Evolutionary conservation across 2,888 invertebrate species (phyloP).

Genomic region (Helicoverpa assulta): DNA sequence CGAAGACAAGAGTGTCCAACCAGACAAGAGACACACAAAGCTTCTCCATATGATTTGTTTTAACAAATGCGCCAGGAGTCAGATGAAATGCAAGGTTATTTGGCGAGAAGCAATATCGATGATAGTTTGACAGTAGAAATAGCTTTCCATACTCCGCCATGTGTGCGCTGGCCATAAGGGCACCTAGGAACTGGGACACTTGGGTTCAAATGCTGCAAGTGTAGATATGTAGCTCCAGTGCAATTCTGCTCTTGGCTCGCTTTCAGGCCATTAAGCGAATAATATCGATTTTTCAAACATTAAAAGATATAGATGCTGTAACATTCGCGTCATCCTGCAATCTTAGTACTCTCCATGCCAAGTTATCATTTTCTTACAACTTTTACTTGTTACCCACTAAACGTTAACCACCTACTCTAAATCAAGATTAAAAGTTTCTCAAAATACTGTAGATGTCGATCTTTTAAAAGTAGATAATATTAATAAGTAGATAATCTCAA

Average conservation of each 20-base stretch:
- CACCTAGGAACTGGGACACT: slow-evolving; percentile 29
- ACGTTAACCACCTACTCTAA: slow-evolving; percentile 5
- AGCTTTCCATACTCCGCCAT: too few relatives aligned
- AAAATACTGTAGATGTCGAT: slow-evolving; percentile 56
- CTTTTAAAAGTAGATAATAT: slow-evolving; percentile 42
- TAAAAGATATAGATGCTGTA: slow-evolving; percentile 34
- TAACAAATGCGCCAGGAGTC: too few relatives aligned
- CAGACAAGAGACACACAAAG: too few relatives aligned
- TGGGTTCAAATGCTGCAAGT: slow-evolving; percentile 39
- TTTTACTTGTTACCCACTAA: slow-evolving; percentile 19
- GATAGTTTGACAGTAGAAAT: too few relatives aligned
- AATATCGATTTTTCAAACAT: slow-evolving; percentile 50
- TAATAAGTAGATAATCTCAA: slow-evolving; percentile 5
- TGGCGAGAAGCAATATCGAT: too few relatives aligned
- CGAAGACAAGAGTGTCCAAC: too few relatives aligned
- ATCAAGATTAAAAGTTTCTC: slow-evolving; percentile 15
- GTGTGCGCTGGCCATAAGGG: slow-evolving; percentile 2
- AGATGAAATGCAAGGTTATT: too few relatives aligned
- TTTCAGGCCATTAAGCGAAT: slow-evolving; percentile 58
- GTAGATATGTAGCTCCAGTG: slow-evolving; percentile 30
- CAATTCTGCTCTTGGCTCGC: slow-evolving; percentile 59
- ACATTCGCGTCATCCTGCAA: slow-evolving; percentile 21
- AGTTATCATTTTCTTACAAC: slow-evolving; percentile 13
- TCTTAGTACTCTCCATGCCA: slow-evolving; percentile 7
- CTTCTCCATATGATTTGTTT: too few relatives aligned